These are phyloP conservation scores for Drosophila phalerata DNA, from an alignment of 2,888 invertebrate genomes.

Conservation along the genomic window DNA sequence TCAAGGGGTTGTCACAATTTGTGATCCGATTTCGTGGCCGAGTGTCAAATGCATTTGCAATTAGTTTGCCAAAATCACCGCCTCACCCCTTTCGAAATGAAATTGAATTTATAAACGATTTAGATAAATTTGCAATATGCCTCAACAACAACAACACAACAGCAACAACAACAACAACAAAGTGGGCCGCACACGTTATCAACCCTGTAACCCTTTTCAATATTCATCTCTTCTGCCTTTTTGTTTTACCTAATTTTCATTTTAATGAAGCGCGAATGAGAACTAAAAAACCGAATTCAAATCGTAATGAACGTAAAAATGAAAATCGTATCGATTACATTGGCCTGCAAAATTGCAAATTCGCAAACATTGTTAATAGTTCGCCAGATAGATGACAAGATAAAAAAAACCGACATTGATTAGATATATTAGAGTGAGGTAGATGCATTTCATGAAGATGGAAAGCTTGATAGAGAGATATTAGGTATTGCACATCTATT, in stretches of 20 bases:
- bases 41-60: slow-evolving; percentile 78
- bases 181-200: slow-evolving; percentile 47
- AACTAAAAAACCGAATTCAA: slow-evolving; percentile 42
- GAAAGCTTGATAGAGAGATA: background rate
- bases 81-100: slow-evolving; percentile 20
- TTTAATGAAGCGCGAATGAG: slow-evolving; percentile 75
- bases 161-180: slow-evolving; percentile 47
- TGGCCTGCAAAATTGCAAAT: slow-evolving; percentile 5
- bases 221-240: slow-evolving; percentile 4
- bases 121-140: slow-evolving; percentile 72
- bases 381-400: background rate
- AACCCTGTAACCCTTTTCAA: slow-evolving; percentile 22
- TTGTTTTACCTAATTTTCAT: slow-evolving; percentile 74
- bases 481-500: background rate
- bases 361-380: slow-evolving; percentile 44
- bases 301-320: slow-evolving; percentile 43
- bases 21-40: slow-evolving; percentile 57
- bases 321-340: slow-evolving; percentile 72
- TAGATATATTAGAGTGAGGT: background rate
- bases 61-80: slow-evolving; percentile 71
- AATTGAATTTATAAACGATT: slow-evolving; percentile 80
- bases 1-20: slow-evolving; percentile 69
- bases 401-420: background rate
- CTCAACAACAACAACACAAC: slow-evolving; percentile 18
- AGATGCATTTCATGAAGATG: background rate